Base-by-base conservation (phyloP, 2,797 vertebrate genomes). In the Erpetoichthys calabaricus region DNA sequence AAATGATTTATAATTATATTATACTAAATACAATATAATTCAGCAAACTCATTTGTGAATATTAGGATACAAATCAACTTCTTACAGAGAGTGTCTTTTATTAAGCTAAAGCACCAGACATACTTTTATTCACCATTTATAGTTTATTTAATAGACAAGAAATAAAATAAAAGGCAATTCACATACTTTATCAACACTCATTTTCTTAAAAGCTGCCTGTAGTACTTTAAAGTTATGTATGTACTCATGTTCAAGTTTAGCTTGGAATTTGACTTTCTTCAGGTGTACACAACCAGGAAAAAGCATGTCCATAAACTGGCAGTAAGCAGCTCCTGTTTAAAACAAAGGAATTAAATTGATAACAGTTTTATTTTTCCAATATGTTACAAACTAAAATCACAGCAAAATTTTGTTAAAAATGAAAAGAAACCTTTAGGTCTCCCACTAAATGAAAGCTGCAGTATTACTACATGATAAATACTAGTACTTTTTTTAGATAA, bases 161-260 rank as follows among this genome's bases (percentile, higher is more conserved):
- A n/a, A n/a, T n/a, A n/a, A n/a, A n/a, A n/a, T n/a, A n/a, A n/a
- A n/a, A n/a, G n/a, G n/a, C n/a, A n/a, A n/a, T n/a, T 52, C 57
- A 74, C 75, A 67, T 73, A 96, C 94, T 84, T 94, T 97, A 79
- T 97, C 94, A 41, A 98, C 91, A 42, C 78, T 88, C 91, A 94
- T 97, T 77, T 89, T 91, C 80, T 97, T 98, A 81, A 97, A 98
- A 25, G 91, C 83, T 1, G 89, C 91, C 79, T 98, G 94, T 62
- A 97, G 75, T 73, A 97, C 90, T 75, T 97, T 97, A 82, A 96
- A 98, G 74, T 98, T 96, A 76, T 92, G 86, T 69, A 97, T 97
- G 67, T 86, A 94, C 67, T 97, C 94, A 0, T 97, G 94, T 64
- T 98, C 94, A 76, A 96, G 70, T 64, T 91, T 92, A 53, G 92